Base-by-base conservation (phyloP, 2,888 invertebrate genomes). In the Hydroisotoma schaefferi region DNA sequence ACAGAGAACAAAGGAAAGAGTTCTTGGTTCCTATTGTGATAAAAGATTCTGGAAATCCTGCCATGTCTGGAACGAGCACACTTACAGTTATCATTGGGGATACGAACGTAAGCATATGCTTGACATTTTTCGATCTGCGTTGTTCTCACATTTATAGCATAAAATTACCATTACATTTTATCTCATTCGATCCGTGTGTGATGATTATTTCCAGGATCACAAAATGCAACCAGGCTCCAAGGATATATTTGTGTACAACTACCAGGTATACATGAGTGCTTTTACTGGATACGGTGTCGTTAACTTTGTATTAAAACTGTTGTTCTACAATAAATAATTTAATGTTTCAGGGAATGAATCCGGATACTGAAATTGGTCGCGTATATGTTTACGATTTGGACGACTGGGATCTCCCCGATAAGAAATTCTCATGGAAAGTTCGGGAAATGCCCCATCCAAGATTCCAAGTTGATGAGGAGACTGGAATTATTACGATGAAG, bases 401-500 rank as follows among this genome's bases (percentile, higher is more conserved):
- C 77, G 99, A 99, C 77, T 99, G 98, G 98, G 99, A 99, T 80
- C 80, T 95, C 67, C 91, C 90, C 0, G 97, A 98, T 77, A 99
- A 99, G 78, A 93, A 90, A 74, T 99, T 95, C 81, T 92, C 90
- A 76, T 94, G 94, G 92, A 92, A 92, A 75, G 85, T 85, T 47
- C 81, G 85, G 55, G 90, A 90, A 75, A 90, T 91, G 80, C 87
- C 88, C 1, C 91, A 93, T 80, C 87, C 88, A 1, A 85, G 87
- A 72, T 94, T 94, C 77, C 89, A 87, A 64, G 80, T 97, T 27
- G 88, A 94, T 76, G 88, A 90, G 76, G 90, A 92, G 75, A 89
- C 90, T 0, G 97, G 97, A 20, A 91, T 93, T 89, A 88, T 99
- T 72, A 90, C 88, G 65, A 97, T 98, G 94, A 86, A 86, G 74